phyloP scores from a whole-genome alignment of 1,140 invertebrate species.

The Dendrolimus kikuchii region DNA sequence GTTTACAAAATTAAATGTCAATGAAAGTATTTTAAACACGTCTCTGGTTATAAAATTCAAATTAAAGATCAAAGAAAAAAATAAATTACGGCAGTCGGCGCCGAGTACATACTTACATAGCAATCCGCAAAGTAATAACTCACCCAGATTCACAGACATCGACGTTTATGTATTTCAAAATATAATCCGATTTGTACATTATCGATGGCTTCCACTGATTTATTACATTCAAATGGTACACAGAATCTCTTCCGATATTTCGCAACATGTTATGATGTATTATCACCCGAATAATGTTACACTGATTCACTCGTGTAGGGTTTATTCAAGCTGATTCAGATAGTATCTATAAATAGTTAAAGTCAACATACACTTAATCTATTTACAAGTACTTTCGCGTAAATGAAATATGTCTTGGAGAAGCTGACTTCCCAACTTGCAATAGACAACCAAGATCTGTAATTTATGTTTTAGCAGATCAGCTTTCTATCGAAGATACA shows the following conservation, averaged over 20 bases:
- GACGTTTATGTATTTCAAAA: constrained; percentile 32
- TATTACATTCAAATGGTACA: constrained; percentile 30
- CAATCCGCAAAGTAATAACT: constrained; percentile 3
- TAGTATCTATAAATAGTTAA: no score
- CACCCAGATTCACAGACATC: constrained; percentile 4
- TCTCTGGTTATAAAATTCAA: no score
- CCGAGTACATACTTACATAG: constrained; percentile 10
- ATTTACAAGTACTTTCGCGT: no score
- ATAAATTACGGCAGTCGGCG: no score
- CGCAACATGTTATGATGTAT: constrained; percentile 30
- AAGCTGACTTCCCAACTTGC: no score
- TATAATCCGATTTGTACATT: constrained; percentile 35
- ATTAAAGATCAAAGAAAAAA: no score
- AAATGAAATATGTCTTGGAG: no score
- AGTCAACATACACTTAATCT: no score
- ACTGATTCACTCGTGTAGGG: constrained; percentile 15
- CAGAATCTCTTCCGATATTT: constrained; percentile 36
- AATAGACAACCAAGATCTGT: no score
- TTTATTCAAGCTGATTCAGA: no score
- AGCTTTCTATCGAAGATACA: no score
- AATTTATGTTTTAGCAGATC: no score
- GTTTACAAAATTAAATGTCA: constrained; percentile 1
- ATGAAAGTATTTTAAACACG: background rate
- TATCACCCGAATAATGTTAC: constrained; percentile 24
- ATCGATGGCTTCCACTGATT: constrained; percentile 40